Evolutionary conservation across 2,888 invertebrate genomes (phyloP), one percentile per base, ranked within the genome.

Genomic region (Dicyrtoma fusca): DNA sequence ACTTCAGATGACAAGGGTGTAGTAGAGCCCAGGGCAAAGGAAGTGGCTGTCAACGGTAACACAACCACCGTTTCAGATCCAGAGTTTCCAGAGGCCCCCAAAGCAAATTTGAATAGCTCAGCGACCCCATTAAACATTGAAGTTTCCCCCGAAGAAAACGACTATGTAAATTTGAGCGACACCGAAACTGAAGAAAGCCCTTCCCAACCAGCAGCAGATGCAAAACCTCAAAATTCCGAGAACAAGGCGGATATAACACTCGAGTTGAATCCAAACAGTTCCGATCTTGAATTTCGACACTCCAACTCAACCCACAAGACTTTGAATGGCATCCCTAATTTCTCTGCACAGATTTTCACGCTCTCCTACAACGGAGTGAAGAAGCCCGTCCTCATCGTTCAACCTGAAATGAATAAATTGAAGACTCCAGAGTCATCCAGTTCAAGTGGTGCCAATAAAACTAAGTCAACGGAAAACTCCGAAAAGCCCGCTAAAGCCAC

Each of bases 351-450:
- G 34, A 69, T 69, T 2, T 44, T 62, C 17, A 59, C 59, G 5
- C 25, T 69, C 21, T 14, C 49, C 19, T 51, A 49, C 21, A 62
- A 21, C 10, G 69, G 69, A 1, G 62, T 49, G 19, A 59, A 42
- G 21, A 51, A 62, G 6, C 69, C 69, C 14, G 69, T 69, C 6
- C 34, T 69, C 13, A 61, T 69, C 13, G 49, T 69, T 4, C 69
- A 69, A 19, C 69, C 69, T 1, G 61, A n/a, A 13, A 17, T 62
- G 19, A 51, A 25, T 14, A 45, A 44, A n/a, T 21, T 8, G 1
- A 49, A 51, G 25, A 1, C 23, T 13, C 4, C 25, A 10, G 3
- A 26, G 11, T n/a, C 3, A 10, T 5, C 47, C 3, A 8, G 4
- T 49, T 34, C 34, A 34, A 11, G 14, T 17, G 34, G 21, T 13